These are phyloP conservation scores for Tetrax tetrax DNA, from an alignment of 2,113 vertebrate genomes.

Conservation along the genomic window DNA sequence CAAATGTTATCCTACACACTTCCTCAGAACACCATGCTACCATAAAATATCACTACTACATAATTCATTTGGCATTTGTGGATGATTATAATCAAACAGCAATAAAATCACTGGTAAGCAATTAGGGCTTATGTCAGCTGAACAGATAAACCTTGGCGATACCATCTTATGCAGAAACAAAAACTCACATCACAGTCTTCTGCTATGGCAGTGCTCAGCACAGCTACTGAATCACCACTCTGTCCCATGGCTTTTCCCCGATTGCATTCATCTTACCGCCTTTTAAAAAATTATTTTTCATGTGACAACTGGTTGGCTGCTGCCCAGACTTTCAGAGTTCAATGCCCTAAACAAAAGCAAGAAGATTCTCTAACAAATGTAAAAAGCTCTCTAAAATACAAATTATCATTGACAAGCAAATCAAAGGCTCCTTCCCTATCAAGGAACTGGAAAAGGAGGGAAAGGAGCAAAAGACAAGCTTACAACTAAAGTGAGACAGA, in stretches of 20 bases:
- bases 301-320: not conserved
- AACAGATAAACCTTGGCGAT: not conserved
- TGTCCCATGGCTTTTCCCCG: not conserved
- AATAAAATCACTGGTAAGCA: not conserved
- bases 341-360: not conserved
- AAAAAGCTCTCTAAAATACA: not conserved
- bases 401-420: not conserved
- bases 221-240: not conserved
- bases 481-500: not conserved
- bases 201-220: not conserved
- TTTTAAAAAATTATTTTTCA: not conserved
- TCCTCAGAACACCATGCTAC: not conserved
- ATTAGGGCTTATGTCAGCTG: not conserved
- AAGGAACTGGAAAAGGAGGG: not conserved
- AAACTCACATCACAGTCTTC: not conserved
- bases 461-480: not conserved
- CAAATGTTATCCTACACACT: not conserved
- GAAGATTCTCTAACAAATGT: not conserved
- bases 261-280: not conserved
- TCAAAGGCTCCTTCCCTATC: not conserved
- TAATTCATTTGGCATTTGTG: not conserved
- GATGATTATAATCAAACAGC: not conserved
- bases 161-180: not conserved
- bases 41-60: not conserved
- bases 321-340: not conserved